A percentile compares a stretch with the other conserved stretches of the same genome.
These are phyloP conservation scores for Sesamia nonagrioides DNA, from an alignment of 1,140 invertebrate genomes.

Conservation along the genomic window DNA sequence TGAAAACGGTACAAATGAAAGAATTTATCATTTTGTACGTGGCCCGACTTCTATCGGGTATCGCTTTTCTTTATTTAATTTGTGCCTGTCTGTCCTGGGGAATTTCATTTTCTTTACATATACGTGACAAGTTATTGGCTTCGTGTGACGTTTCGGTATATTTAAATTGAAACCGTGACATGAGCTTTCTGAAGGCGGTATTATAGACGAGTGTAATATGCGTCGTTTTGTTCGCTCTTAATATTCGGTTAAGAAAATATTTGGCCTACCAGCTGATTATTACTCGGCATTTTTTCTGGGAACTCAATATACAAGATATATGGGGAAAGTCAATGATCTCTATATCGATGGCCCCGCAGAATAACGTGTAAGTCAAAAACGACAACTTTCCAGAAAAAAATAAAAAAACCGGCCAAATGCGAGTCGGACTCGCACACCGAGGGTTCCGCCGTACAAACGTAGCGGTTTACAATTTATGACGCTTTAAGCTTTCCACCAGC, in stretches of 20 bases:
- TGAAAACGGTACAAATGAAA: constrained; percentile 63
- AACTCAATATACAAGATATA: neutral
- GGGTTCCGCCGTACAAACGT: too few species aligned
- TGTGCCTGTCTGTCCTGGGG: constrained; percentile 48
- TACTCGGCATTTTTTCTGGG: constrained; percentile 2
- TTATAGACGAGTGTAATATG: constrained; percentile 17
- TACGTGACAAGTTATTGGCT: constrained; percentile 52
- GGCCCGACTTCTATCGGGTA: constrained; percentile 63
- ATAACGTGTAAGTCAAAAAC: too few species aligned
- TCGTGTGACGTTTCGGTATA: constrained; percentile 30
- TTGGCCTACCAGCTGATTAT: constrained; percentile 26
- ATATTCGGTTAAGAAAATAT: constrained; percentile 31
- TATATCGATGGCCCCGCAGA: too few species aligned
- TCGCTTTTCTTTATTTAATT: constrained; percentile 67
- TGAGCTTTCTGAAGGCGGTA: constrained; percentile 24
- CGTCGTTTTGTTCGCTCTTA: constrained; percentile 32
- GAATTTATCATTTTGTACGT: constrained; percentile 70
- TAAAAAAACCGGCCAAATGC: too few species aligned
- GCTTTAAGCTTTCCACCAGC: too few species aligned
- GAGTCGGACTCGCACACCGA: too few species aligned
- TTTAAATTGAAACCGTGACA: constrained; percentile 44
- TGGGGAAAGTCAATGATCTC: neutral
- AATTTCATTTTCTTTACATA: constrained; percentile 49
- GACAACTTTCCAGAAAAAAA: too few species aligned
- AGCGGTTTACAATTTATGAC: too few species aligned